Base-by-base conservation (phyloP, 2,797 vertebrate genomes). In the Hydrolagus colliei region DNA sequence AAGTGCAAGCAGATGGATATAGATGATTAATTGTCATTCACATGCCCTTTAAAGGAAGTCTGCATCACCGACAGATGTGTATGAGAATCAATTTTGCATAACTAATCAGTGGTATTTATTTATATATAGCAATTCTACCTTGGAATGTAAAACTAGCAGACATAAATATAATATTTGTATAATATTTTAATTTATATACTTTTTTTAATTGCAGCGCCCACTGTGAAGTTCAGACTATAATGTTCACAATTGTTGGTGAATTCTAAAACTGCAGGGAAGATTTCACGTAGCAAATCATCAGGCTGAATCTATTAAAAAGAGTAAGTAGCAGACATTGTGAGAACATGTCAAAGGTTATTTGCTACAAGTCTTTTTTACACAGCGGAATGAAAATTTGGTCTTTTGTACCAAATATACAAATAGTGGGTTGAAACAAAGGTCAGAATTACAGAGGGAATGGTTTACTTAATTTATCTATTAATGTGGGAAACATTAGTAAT, bases 1-100 rank as follows among this genome's bases (percentile, higher is more conserved):
- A 76, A 59, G 16, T 16, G 65, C 8, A 67, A 67, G 63, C 63
- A 82, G 16, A 68, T 68, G 63, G 14, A 68, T 82, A 35, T 35
- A 82, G 67, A 82, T 82, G 79, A 82, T 82, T 82, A 82, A 82
- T 67, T 82, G 32, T 82, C 65, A 68, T 82, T 82, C 63, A 82
- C 16, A 41, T 41, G 32, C 32, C 78, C 62, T 80, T 80, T 52
- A 20, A 18, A 76, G 4, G 16, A 76, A 76, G 41, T 76, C 14
- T 20, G 4, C 18, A 27, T 67, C 22, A 65, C 63, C 27, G 16
- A 67, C 65, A 68, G 65, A 82, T 68, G 8, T 18, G 20, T 68
- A 41, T 63, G 41, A 68, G 65, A 10, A 82, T 82, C 41, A 76
- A 68, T 82, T 18, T 2, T 68, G 63, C 35, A 2, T 79, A 16